Evolutionary conservation across 2,888 invertebrate genomes (phyloP).

Genomic region (Ormyrus pomaceus): DNA sequence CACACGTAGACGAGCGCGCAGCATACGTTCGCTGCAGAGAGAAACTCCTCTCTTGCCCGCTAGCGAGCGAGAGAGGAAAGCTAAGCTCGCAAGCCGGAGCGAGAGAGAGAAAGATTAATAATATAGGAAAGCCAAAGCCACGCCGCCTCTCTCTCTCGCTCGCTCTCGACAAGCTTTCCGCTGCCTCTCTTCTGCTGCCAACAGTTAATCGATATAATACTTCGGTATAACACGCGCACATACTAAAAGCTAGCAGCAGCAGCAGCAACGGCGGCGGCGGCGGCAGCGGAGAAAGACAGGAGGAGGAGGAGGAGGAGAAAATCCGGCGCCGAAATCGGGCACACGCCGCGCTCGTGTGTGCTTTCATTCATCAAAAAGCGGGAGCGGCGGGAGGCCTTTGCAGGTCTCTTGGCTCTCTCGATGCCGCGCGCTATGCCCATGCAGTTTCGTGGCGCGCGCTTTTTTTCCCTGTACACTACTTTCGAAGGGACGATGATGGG

Average conservation of each 20-base stretch:
- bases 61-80: conserved; percentile 52
- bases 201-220: conserved; percentile 76
- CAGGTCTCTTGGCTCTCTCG: background rate
- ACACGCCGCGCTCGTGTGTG: background rate
- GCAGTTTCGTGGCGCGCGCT: background rate
- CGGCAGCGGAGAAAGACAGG: conserved; percentile 32
- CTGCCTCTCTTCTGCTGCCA: conserved; percentile 74
- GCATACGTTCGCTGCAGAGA: too few species aligned
- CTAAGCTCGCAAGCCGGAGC: conserved; percentile 28
- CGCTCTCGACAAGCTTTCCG: conserved; percentile 40
- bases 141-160: conserved; percentile 57
- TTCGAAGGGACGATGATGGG: background rate
- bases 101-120: conserved; percentile 73
- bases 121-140: conserved; percentile 74
- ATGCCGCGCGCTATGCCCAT: too few species aligned
- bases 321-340: conserved; percentile 29
- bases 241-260: conserved; percentile 47
- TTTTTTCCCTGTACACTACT: background rate
- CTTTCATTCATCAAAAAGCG: conserved; percentile 43
- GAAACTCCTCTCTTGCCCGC: background rate
- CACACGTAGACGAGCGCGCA: too few species aligned
- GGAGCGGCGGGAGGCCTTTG: background rate
- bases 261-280: conserved; percentile 21
- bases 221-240: conserved; percentile 69
- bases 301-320: conserved; percentile 21